Conservation (phyloP, 2,888 invertebrate genomes). For the Nephrocerus scutellatus region DNA sequence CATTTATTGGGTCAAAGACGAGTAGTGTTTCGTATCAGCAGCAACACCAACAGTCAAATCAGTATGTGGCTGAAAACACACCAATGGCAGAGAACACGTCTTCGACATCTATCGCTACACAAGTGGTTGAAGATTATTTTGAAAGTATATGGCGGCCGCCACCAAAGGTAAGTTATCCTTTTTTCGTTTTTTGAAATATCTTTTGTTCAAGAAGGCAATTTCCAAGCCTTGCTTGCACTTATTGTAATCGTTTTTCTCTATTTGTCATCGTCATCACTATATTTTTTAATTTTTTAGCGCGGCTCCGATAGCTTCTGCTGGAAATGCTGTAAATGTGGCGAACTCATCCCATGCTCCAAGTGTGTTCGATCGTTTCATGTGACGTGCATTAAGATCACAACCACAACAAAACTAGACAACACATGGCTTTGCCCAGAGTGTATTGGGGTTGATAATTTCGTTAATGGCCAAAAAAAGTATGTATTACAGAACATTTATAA, state of each 20-base stretch:
- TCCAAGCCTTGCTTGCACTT: background rate
- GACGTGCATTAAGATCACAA: constrained; percentile 60
- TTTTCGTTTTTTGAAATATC: constrained; percentile 4
- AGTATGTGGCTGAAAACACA: too few species aligned
- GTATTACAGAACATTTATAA: constrained; percentile 8
- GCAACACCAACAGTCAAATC: too few species aligned
- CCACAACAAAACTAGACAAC: constrained; percentile 47
- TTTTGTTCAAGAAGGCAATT: constrained; percentile 8
- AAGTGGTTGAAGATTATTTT: constrained; percentile 2
- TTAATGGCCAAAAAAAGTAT: constrained; percentile 37
- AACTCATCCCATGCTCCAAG: constrained; percentile 61
- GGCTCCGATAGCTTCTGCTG: constrained; percentile 78
- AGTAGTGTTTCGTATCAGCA: too few species aligned
- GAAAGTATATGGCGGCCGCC: constrained; percentile 31
- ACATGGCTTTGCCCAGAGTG: constrained; percentile 88
- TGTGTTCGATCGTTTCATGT: constrained; percentile 82
- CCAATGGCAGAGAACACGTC: constrained; percentile 16
- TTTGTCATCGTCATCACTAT: background rate
- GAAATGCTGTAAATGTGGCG: constrained; percentile 74
- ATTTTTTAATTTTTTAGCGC: constrained; percentile 35
- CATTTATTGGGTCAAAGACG: too few species aligned
- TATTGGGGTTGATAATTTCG: constrained; percentile 53
- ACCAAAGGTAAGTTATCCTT: constrained; percentile 30
- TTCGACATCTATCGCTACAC: constrained; percentile 11
- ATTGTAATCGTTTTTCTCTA: background rate